These are phyloP conservation scores for Dascyllus trimaculatus DNA, from an alignment of 2,113 vertebrate species.

Conservation along the genomic window DNA sequence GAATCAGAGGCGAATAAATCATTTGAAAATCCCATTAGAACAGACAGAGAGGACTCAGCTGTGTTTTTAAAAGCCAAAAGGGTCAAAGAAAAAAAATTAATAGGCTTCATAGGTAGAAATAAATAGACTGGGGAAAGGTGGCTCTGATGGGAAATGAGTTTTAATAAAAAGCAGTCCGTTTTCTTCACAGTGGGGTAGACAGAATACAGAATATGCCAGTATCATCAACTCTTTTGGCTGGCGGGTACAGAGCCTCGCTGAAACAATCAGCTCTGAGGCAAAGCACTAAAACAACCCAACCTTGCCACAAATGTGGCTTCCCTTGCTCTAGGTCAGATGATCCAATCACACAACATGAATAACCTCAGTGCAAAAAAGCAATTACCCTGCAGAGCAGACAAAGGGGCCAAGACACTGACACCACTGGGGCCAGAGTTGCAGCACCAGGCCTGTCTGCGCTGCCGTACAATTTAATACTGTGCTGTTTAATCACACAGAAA, in stretches of 20 bases:
- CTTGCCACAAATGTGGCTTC: slow-evolving; percentile 61
- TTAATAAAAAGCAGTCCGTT: slow-evolving; percentile 68
- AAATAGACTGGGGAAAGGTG: slow-evolving; percentile 68
- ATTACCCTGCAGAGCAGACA: slow-evolving; percentile 71
- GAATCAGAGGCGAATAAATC: slow-evolving; percentile 62
- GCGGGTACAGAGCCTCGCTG: slow-evolving; percentile 49
- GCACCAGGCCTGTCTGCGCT: slow-evolving; percentile 26
- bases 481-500: slow-evolving; percentile 59
- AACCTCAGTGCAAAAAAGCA: slow-evolving; percentile 73
- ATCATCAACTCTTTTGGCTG: slow-evolving; percentile 41
- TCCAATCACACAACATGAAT: slow-evolving; percentile 74
- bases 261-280: slow-evolving; percentile 75
- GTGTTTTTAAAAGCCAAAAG: slow-evolving; percentile 61
- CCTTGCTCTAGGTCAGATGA: slow-evolving; percentile 60
- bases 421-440: slow-evolving; percentile 51
- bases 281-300: slow-evolving; percentile 68
- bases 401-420: slow-evolving; percentile 48
- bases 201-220: slow-evolving; percentile 53
- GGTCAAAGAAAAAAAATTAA: slow-evolving; percentile 59
- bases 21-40: slow-evolving; percentile 71
- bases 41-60: slow-evolving; percentile 60
- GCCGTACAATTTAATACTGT: slow-evolving; percentile 62
- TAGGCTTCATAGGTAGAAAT: slow-evolving; percentile 67
- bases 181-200: slow-evolving; percentile 54
- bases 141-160: slow-evolving; percentile 69